These are phyloP conservation scores for Machimus rusticus DNA, from an alignment of 2,888 invertebrate species.

Conservation along the genomic window DNA sequence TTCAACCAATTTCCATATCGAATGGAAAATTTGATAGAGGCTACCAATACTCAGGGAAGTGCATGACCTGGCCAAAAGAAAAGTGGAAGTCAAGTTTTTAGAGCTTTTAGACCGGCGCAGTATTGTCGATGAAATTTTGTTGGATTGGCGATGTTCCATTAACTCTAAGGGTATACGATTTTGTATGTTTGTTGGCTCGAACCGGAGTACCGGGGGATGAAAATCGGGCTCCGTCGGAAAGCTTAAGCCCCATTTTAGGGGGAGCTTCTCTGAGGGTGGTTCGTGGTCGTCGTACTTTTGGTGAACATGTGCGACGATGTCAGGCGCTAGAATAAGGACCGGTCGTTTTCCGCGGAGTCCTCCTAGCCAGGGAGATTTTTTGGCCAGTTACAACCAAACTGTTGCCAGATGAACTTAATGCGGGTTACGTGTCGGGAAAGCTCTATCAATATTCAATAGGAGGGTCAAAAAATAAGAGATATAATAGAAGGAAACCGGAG, in stretches of 20 bases:
- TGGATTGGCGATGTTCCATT: not conserved
- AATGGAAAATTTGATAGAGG: conserved; percentile 3
- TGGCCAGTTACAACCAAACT: conserved; percentile 42
- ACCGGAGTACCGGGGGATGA: not conserved
- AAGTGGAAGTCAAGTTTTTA: not conserved
- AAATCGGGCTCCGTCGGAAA: not conserved
- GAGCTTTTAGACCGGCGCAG: conserved; percentile 16
- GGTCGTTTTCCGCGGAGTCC: not conserved
- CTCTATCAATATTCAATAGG: conserved; percentile 39
- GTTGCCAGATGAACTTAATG: conserved; percentile 43
- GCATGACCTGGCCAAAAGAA: conserved; percentile 23
- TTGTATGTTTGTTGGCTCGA: not conserved
- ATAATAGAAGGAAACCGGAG: not conserved
- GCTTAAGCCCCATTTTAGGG: not conserved
- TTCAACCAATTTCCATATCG: not conserved
- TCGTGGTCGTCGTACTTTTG: not conserved
- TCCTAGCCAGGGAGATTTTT: conserved; percentile 7
- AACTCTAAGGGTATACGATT: not conserved
- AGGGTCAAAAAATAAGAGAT: conserved; percentile 21
- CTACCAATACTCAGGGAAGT: not conserved
- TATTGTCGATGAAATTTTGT: not conserved
- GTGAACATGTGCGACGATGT: conserved; percentile 40
- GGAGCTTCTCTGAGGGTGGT: not conserved
- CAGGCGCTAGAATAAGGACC: not conserved
- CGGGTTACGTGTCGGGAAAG: conserved; percentile 36